These are phyloP conservation scores for Lepisosteus osseus DNA, from an alignment of 2,113 vertebrate genomes.

Conservation along the genomic window DNA sequence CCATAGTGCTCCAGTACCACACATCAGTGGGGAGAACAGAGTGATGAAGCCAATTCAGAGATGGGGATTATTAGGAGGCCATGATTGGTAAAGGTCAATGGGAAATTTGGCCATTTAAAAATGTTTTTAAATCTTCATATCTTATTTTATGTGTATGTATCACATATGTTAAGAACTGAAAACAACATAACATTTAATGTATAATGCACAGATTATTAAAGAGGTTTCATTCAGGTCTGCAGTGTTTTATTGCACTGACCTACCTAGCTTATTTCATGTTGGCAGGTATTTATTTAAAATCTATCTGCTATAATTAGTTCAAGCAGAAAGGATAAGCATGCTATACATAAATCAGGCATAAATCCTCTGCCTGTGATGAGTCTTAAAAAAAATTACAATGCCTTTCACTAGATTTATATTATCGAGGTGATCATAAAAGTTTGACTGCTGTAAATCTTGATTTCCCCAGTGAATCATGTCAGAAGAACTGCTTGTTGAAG, in stretches of 20 bases:
- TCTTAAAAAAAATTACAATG: neutral
- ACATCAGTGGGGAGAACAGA: no score
- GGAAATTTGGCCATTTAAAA: no score
- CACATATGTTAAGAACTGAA: no score
- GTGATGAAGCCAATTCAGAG: no score
- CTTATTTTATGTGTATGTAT: no score
- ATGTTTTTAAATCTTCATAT: no score
- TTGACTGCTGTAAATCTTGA: constrained; percentile 31
- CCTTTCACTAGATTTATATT: constrained; percentile 7
- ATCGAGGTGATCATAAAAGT: constrained; percentile 33
- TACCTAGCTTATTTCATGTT: constrained; percentile 8
- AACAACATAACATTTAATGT: no score
- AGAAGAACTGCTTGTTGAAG: constrained; percentile 4
- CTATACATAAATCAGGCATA: constrained; percentile 29
- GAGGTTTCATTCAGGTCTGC: neutral
- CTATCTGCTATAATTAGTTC: constrained; percentile 33
- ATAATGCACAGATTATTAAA: neutral
- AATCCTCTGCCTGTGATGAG: constrained; percentile 25
- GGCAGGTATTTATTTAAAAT: constrained; percentile 31
- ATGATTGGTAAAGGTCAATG: no score
- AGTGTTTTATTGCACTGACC: constrained; percentile 4
- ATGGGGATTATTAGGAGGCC: no score
- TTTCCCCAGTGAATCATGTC: constrained; percentile 36
- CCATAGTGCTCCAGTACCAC: no score
- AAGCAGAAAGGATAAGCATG: constrained; percentile 23